phyloP scores from a whole-genome alignment of 2,797 vertebrate species.

The Sciurus carolinensis region DNA sequence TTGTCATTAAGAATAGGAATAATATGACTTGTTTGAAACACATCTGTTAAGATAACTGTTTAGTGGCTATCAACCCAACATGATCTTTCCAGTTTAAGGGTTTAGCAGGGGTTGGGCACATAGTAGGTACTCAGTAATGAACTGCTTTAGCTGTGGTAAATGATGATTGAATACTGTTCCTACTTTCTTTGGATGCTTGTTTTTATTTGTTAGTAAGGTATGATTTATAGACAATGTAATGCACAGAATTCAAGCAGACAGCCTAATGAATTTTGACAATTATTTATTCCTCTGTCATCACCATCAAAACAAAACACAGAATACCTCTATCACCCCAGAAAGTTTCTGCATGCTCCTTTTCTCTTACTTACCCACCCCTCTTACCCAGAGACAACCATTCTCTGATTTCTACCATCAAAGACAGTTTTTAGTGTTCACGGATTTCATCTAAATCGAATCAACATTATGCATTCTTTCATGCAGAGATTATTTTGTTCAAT shows the following conservation, averaged over 20 bases:
- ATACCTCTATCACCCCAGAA: neutral
- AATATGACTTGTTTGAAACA: neutral
- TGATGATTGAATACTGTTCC: neutral
- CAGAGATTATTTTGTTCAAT: slow-evolving; percentile 46
- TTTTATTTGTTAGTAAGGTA: slow-evolving; percentile 62
- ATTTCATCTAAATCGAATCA: slow-evolving; percentile 11
- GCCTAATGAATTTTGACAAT: neutral
- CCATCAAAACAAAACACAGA: neutral
- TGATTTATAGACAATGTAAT: neutral
- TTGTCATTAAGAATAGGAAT: neutral
- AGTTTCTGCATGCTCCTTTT: neutral
- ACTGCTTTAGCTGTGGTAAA: neutral
- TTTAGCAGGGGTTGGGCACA: neutral
- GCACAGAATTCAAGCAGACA: neutral
- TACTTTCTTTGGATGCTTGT: slow-evolving; percentile 48
- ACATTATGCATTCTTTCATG: neutral
- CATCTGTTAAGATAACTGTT: neutral
- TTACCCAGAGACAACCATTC: neutral
- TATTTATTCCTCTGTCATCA: neutral
- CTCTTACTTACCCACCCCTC: neutral
- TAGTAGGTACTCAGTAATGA: neutral
- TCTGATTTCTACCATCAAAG: neutral
- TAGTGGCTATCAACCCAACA: neutral
- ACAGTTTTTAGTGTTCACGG: neutral
- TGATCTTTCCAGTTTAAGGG: neutral